Conservation (phyloP, 1,140 invertebrate species). For the Zaprionus tsacasi region DNA sequence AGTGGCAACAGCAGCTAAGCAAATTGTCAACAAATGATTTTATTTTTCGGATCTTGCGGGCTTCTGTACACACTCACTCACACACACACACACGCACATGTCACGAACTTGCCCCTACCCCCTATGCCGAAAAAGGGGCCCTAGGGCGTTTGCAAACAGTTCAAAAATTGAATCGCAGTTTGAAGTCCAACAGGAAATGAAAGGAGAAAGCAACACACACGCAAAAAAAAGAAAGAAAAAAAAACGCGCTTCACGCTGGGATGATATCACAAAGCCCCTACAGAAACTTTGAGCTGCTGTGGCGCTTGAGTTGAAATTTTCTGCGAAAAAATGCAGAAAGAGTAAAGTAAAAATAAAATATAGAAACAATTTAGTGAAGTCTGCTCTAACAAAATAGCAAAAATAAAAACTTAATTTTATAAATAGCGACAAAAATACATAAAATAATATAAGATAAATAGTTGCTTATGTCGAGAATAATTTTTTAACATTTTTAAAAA, state of each 20-base stretch:
- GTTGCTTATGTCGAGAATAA: too few species aligned
- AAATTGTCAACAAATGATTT: conserved; percentile 83
- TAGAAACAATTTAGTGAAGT: too few species aligned
- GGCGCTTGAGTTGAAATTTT: neutral
- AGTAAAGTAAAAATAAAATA: neutral
- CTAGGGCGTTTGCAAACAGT: conserved; percentile 60
- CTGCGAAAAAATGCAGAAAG: neutral
- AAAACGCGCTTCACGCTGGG: conserved; percentile 9
- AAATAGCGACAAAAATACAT: too few species aligned
- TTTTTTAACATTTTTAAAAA: neutral
- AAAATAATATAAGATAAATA: too few species aligned
- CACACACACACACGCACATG: conserved; percentile 40
- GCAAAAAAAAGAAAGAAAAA: neutral
- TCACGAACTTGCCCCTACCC: conserved; percentile 44
- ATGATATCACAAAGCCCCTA: conserved; percentile 26
- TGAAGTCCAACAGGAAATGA: conserved; percentile 48
- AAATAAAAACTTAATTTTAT: too few species aligned
- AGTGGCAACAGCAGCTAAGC: conserved; percentile 79
- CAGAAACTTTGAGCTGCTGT: neutral
- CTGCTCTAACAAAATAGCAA: neutral
- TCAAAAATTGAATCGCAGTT: conserved; percentile 67
- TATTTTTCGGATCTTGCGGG: conserved; percentile 63
- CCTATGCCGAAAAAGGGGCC: conserved; percentile 50
- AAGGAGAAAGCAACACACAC: neutral
- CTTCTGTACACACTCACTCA: conserved; percentile 25